Evolutionary conservation across 2,797 vertebrate genomes (phyloP), one percentile per base, ranked within the genome.

Genomic region (Siniperca undulata): DNA sequence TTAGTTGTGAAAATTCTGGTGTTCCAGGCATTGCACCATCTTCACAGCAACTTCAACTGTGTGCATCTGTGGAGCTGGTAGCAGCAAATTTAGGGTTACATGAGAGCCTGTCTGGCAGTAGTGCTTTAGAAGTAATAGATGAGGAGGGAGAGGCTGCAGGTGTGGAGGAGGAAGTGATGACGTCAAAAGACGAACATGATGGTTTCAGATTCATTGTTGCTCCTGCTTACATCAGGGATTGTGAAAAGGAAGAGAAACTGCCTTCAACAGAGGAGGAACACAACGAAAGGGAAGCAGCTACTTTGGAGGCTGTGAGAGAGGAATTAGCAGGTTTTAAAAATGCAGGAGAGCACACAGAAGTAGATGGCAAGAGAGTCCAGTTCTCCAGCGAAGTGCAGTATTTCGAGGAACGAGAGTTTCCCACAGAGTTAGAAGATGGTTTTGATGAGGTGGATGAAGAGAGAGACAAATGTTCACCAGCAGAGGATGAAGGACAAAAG

Each of bases 331-430:
- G n/a, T 53, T 65, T 56, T 10, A n/a, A 53, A 48, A n/a, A 12
- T 1, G 12, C 46, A 48, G 44, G 2, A 2, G 59, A 84, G 19
- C 17, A 53, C 38, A 50, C 60, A 36, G 86, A 79, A 16, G 76
- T 48, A 64, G 62, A 87, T 3, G 73, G 83, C 22, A 89, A 78
- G 53, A 86, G 68, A 71, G 89, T 91, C 50, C 81, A 91, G 56
- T 91, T 92, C 75, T 86, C 83, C 7, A 50, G 48, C 3, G 44
- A 86, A 53, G 87, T 90, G 16, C 81, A 70, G 59, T 86, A 87
- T 82, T 88, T 91, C 4, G 24, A 78, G 38, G 78, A 44, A 24
- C 59, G 74, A 5, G 61, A 68, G 71, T 24, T 61, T 22, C 72
- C 65, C 6, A 1, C 79, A 17, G 77, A 69, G 69, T 53, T 59